Evolutionary conservation across 1,140 invertebrate species (phyloP).

Genomic region (Leptinotarsa undecemlineata): DNA sequence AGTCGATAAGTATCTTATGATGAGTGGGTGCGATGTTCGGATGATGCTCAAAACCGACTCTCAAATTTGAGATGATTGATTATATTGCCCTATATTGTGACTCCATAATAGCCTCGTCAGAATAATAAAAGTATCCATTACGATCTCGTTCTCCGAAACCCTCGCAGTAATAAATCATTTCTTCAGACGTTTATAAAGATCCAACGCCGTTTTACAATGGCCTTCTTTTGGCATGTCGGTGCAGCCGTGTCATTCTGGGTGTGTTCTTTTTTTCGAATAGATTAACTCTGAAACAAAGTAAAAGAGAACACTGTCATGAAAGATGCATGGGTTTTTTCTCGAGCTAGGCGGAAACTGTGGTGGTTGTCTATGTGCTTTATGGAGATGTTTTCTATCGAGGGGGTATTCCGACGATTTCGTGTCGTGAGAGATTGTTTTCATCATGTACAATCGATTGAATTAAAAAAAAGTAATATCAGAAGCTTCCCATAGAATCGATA

Average conservation of each 20-base stretch:
- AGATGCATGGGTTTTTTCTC: background rate
- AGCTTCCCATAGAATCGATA: too few relatives aligned
- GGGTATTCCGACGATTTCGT: too few relatives aligned
- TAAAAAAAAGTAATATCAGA: too few relatives aligned
- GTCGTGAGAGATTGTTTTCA: too few relatives aligned
- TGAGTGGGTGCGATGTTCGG: constrained; percentile 14
- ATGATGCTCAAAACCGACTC: constrained; percentile 7
- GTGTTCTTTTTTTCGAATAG: constrained; percentile 13
- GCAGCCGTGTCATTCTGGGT: constrained; percentile 25
- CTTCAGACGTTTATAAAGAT: constrained; percentile 45
- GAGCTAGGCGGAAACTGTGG: background rate
- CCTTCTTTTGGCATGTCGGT: constrained; percentile 27
- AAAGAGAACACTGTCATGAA: background rate
- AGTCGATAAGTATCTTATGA: constrained; percentile 17
- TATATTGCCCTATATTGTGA: constrained; percentile 38
- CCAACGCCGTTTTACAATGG: constrained; percentile 29
- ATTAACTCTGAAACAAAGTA: constrained; percentile 8
- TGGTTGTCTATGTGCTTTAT: background rate
- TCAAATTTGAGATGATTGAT: constrained; percentile 29
- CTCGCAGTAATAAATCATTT: constrained; percentile 44
- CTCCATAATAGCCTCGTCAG: constrained; percentile 45
- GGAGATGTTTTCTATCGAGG: too few relatives aligned
- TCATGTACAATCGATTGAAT: too few relatives aligned
- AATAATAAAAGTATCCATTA: constrained; percentile 47
- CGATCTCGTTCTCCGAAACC: constrained; percentile 42